A percentile compares a stretch with the other conserved stretches of the same genome.
These are phyloP conservation scores for Melipona beecheii DNA, from an alignment of 2,888 invertebrate genomes.

Conservation along the genomic window DNA sequence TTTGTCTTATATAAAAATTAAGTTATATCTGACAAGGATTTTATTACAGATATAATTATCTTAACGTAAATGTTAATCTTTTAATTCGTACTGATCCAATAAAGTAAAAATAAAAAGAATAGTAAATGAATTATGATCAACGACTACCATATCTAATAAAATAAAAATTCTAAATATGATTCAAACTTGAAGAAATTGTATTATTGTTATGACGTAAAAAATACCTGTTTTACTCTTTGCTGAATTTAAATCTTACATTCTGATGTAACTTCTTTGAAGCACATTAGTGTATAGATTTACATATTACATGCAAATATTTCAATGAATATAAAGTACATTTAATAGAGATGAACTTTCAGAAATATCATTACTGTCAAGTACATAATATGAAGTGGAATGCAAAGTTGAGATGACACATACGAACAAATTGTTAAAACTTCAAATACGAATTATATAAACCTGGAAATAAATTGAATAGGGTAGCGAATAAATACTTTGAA, in stretches of 20 bases:
- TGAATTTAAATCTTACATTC: conserved; percentile 39
- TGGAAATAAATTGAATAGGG: conserved; percentile 44
- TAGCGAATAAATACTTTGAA: conserved; percentile 64
- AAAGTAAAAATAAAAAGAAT: conserved; percentile 10
- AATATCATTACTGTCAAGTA: conserved; percentile 51
- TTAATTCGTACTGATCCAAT: conserved; percentile 21
- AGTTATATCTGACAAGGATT: conserved; percentile 8
- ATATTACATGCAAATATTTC: conserved; percentile 66
- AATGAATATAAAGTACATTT: conserved; percentile 42
- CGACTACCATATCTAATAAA: conserved; percentile 28
- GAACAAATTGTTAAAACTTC: conserved; percentile 43
- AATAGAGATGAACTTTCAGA: conserved; percentile 49
- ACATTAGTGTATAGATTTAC: conserved; percentile 58
- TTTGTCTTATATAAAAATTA: conserved; percentile 20
- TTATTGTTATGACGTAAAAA: conserved; percentile 30
- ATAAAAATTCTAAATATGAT: conserved; percentile 15
- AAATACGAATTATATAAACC: conserved; percentile 40
- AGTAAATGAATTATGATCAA: conserved; percentile 17
- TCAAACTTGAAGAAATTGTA: conserved; percentile 17
- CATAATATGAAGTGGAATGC: conserved; percentile 56
- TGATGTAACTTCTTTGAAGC: conserved; percentile 34
- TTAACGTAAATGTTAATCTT: conserved; percentile 6
- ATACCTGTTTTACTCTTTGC: conserved; percentile 37
- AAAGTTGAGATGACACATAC: conserved; percentile 46
- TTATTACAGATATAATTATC: conserved; percentile 10